These are phyloP conservation scores for Hippoglossus stenolepis DNA, from an alignment of 2,113 vertebrate species.

Conservation along the genomic window DNA sequence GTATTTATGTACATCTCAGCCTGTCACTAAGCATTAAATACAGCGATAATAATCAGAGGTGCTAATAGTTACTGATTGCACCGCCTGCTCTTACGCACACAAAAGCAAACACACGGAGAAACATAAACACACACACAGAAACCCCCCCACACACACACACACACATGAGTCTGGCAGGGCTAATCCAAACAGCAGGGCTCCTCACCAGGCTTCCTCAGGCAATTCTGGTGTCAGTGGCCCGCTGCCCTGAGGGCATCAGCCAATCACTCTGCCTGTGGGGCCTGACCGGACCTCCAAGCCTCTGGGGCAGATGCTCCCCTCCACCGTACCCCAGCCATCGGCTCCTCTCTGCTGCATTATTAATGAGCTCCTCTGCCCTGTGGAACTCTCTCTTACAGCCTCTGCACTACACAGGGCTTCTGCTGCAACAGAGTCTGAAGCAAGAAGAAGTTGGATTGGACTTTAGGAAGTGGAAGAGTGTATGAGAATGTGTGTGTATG, in stretches of 20 bases:
- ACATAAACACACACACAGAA: slow-evolving; percentile 10
- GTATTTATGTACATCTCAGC: slow-evolving; percentile 53
- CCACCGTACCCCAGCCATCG: slow-evolving; percentile 39
- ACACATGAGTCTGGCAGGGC: slow-evolving; percentile 32
- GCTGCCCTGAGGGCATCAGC: slow-evolving; percentile 62
- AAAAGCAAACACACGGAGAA: slow-evolving; percentile 45
- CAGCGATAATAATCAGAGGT: slow-evolving; percentile 55
- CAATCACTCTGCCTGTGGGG: slow-evolving; percentile 66
- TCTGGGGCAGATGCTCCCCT: slow-evolving; percentile 60
- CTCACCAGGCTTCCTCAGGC: slow-evolving; percentile 48
- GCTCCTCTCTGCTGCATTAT: slow-evolving; percentile 70
- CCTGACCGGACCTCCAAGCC: slow-evolving; percentile 50
- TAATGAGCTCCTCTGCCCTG: slow-evolving; percentile 59
- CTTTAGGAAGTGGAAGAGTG: not conserved
- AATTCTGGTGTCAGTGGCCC: slow-evolving; percentile 61
- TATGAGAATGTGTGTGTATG: not conserved
- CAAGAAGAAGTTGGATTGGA: slow-evolving; percentile 17
- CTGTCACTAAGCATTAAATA: slow-evolving; percentile 28
- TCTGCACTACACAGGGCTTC: slow-evolving; percentile 32
- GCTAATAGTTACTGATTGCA: slow-evolving; percentile 60
- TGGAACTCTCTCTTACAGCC: slow-evolving; percentile 46
- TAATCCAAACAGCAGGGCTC: slow-evolving; percentile 64
- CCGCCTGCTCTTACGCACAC: slow-evolving; percentile 28
- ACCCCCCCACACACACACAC: slow-evolving; percentile 1
- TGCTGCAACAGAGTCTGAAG: slow-evolving; percentile 27